Base-by-base conservation (phyloP, 2,888 invertebrate genomes). In the Germaria angustata region DNA sequence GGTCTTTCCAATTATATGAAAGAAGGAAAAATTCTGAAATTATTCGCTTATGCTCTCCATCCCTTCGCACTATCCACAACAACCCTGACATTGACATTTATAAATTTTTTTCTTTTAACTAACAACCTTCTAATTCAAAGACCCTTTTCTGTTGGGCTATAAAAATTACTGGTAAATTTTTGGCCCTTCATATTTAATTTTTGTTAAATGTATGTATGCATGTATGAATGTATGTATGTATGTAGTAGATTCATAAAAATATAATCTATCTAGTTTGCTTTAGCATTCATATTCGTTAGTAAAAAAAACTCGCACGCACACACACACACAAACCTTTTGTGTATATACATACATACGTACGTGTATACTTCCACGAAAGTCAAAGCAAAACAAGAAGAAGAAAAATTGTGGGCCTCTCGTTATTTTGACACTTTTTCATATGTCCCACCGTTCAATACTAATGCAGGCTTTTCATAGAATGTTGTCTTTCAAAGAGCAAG, bases 61-160 rank as follows among this genome's bases (percentile, higher is more conserved):
- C 34, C 13, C 20, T 41, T 11, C 4, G 34, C n/a, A 15, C 9
- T 36, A 15, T 8, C 20, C 7, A 32, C 34, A 46, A 65, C 78
- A 79, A 79, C 71, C 71, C 63, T 79, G 78, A 72, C 78, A 79
- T 79, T 79, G 78, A 79, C 63, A 55, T 71, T 71, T 17, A 55
- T 71, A 71, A 11, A 55, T 65, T 71, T 4, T 22, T 22, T 20
- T 55, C 17, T 28, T 76, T 57, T 49, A 7, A 41, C 22, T 20
- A 72, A 34, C 57, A 72, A 34, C 59, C 65, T 49, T 39, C 36
- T 65, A 66, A 72, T 72, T 59, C 65, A 66, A 66, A 34, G 59
- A 72, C 79, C 72, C 51, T 61, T 66, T 61, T 66, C 57, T 72
- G 65, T 66, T 59, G 59, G 41, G 79, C 51, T 46, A 65, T 39